A percentile compares a stretch with the other conserved stretches of the same genome.
phyloP scores from a whole-genome alignment of 2,888 invertebrate species.

The Stenotaenia linearis region DNA sequence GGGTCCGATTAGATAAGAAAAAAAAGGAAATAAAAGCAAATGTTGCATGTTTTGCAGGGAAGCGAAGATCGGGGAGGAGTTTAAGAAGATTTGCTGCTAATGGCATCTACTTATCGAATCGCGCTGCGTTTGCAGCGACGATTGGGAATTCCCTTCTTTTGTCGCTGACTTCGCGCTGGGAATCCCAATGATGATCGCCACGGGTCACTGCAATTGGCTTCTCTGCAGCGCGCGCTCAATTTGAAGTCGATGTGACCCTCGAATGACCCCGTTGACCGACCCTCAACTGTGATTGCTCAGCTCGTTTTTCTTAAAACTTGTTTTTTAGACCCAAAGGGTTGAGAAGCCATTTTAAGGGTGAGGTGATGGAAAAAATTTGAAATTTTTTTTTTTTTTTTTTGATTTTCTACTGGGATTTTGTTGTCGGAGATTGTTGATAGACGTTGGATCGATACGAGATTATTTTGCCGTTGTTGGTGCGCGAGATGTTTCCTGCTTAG shows the following conservation, averaged over 20 bases:
- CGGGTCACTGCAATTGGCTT: neutral
- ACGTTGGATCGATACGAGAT: neutral
- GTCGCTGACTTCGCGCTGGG: neutral
- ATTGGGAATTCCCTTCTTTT: conserved; percentile 16
- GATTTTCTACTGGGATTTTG: neutral
- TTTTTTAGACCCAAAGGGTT: neutral
- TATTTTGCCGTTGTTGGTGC: neutral
- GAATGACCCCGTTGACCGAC: neutral
- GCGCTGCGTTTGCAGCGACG: neutral
- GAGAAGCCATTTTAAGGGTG: neutral
- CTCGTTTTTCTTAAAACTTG: neutral
- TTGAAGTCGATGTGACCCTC: neutral
- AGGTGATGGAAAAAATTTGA: too few relatives aligned
- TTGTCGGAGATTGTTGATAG: neutral
- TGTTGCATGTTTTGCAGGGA: neutral
- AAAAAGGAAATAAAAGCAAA: neutral
- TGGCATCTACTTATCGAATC: neutral
- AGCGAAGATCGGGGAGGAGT: neutral
- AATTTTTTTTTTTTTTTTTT: too few relatives aligned
- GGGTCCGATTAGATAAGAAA: too few relatives aligned
- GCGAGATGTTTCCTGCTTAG: conserved; percentile 1
- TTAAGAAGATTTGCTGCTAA: neutral
- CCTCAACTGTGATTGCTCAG: neutral
- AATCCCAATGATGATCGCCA: neutral
- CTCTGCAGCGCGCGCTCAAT: neutral